Conservation (phyloP, 2,113 vertebrate species). For the Hippoglossus stenolepis region DNA sequence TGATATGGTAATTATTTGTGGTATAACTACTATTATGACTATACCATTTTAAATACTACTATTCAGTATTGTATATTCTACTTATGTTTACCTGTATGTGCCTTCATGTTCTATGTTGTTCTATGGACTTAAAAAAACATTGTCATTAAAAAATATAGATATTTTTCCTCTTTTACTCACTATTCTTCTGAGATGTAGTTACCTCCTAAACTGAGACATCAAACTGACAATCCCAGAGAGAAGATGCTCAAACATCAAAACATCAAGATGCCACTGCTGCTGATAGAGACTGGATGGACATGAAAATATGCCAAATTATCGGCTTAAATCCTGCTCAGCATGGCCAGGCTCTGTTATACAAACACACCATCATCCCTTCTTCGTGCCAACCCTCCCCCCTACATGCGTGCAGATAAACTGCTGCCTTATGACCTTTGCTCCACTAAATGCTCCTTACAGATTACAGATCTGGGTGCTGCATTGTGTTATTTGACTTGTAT, state of each 20-base stretch:
- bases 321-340: not conserved
- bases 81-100: too few relatives aligned
- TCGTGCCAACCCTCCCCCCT: not conserved
- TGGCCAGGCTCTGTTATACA: not conserved
- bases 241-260: too few relatives aligned
- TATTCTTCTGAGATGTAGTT: not conserved
- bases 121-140: too few relatives aligned
- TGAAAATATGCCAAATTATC: constrained; percentile 16
- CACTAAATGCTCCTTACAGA: constrained; percentile 39
- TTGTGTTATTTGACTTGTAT: constrained; percentile 3
- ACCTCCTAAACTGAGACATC: not conserved
- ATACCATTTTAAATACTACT: too few relatives aligned
- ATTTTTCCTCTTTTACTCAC: not conserved
- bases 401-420: constrained; percentile 17
- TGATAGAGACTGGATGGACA: not conserved
- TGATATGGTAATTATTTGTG: too few relatives aligned
- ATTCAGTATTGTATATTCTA: too few relatives aligned
- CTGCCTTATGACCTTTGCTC: constrained; percentile 52
- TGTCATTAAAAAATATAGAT: too few relatives aligned
- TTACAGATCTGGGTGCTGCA: constrained; percentile 20
- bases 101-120: too few relatives aligned
- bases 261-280: not conserved
- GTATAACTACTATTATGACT: too few relatives aligned
- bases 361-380: constrained; percentile 30
- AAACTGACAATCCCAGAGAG: too few relatives aligned